phyloP scores from a whole-genome alignment of 2,113 vertebrate genomes.

The Oophaga pumilio region DNA sequence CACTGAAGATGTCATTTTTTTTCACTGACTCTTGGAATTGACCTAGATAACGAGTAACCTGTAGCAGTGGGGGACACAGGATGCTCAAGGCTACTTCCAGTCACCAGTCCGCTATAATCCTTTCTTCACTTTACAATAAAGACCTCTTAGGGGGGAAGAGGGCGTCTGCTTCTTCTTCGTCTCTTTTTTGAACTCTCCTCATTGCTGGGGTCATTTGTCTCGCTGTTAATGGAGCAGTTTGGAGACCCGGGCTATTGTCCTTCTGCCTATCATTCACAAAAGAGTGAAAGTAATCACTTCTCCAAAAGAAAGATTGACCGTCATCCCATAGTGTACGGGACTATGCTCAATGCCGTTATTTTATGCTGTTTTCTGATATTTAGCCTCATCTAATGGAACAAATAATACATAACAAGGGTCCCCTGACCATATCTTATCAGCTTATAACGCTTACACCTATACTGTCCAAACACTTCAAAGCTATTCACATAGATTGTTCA shows the following conservation, averaged over 20 bases:
- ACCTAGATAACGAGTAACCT: conserved; percentile 54
- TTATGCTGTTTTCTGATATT: not conserved
- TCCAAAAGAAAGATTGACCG: conserved; percentile 26
- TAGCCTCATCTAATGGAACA: not conserved
- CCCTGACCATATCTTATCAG: not conserved
- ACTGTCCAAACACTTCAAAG: not conserved
- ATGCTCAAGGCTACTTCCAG: conserved; percentile 16
- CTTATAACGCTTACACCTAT: not conserved
- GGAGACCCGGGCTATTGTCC: conserved; percentile 17
- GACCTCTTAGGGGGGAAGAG: conserved; percentile 32
- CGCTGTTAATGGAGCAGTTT: conserved; percentile 49
- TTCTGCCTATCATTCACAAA: conserved; percentile 50
- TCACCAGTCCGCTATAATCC: conserved; percentile 42
- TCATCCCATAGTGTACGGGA: not conserved
- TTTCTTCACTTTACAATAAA: conserved; percentile 30
- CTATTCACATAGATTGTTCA: not conserved
- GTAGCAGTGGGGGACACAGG: conserved; percentile 34
- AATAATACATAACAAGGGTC: not conserved
- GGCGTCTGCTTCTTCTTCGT: conserved; percentile 36
- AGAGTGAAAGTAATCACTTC: conserved; percentile 9
- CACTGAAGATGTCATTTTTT: conserved; percentile 46
- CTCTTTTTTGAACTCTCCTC: conserved; percentile 33
- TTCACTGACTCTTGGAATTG: conserved; percentile 42
- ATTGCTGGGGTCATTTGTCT: conserved; percentile 54
- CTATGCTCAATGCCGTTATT: not conserved